These are phyloP conservation scores for Ostrea denselamellosa DNA, from an alignment of 1,140 invertebrate species.

Conservation along the genomic window DNA sequence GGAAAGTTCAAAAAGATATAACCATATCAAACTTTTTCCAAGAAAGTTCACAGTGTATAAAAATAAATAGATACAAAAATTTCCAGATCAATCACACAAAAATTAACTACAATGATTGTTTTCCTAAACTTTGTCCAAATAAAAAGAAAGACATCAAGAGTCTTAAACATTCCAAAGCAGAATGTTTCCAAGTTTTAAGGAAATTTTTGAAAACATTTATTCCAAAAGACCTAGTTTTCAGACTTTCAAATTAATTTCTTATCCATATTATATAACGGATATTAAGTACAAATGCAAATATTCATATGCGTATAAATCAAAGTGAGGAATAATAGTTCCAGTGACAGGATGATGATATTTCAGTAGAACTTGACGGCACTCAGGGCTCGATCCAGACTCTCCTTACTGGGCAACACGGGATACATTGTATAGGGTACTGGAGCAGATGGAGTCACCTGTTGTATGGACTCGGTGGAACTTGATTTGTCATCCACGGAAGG, in stretches of 20 bases:
- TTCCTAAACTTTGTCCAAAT: too few relatives aligned
- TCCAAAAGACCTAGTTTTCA: too few relatives aligned
- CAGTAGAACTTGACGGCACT: slow-evolving; percentile 9
- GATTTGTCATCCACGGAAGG: background rate
- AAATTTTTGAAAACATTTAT: too few relatives aligned
- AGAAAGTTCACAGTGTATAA: background rate
- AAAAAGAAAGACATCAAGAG: too few relatives aligned
- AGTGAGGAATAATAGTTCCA: too few relatives aligned
- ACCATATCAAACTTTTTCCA: background rate
- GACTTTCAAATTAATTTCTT: too few relatives aligned
- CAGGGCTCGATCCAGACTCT: background rate
- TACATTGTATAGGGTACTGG: background rate
- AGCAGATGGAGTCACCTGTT: background rate
- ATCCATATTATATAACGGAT: too few relatives aligned
- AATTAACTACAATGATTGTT: background rate
- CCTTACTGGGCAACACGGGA: background rate
- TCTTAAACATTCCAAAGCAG: too few relatives aligned
- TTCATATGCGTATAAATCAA: too few relatives aligned
- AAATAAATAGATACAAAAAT: background rate
- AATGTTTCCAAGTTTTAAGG: too few relatives aligned
- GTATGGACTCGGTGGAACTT: background rate
- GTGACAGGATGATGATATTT: background rate
- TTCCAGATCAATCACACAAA: background rate
- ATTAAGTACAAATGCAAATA: too few relatives aligned
- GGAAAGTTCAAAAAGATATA: background rate